phyloP scores from a whole-genome alignment of 2,113 vertebrate genomes.

The Felis chaus region DNA sequence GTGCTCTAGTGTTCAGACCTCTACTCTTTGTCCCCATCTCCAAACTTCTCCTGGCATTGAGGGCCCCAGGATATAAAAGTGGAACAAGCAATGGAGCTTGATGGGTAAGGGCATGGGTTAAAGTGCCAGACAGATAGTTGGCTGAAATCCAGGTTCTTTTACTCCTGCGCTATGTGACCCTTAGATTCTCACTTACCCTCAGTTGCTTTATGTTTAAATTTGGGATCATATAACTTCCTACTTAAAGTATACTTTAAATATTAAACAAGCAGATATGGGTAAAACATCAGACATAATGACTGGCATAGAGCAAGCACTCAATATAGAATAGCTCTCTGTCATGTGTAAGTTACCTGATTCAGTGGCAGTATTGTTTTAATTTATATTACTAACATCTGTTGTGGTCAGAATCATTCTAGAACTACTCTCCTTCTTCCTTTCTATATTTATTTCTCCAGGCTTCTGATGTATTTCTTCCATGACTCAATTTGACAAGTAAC shows the following conservation, averaged over 20 bases:
- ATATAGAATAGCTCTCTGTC: not conserved
- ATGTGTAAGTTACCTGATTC: not conserved
- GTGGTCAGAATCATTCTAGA: not conserved
- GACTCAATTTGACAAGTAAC: not conserved
- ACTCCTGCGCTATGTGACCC: not conserved
- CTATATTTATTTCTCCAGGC: not conserved
- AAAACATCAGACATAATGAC: not conserved
- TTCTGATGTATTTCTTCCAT: slow-evolving; percentile 15
- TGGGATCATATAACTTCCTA: not conserved
- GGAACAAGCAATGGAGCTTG: not conserved
- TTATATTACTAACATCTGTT: not conserved
- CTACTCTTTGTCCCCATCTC: not conserved
- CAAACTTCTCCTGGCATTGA: not conserved
- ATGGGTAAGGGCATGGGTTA: not conserved
- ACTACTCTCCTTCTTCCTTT: not conserved
- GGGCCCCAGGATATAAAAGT: not conserved
- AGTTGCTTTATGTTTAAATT: not conserved
- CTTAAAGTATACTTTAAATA: not conserved
- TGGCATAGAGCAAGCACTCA: not conserved
- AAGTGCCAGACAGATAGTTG: not conserved
- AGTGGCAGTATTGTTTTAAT: not conserved
- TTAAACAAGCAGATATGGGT: not conserved
- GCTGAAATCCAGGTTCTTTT: not conserved
- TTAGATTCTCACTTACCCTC: not conserved
- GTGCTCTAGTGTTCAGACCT: not conserved